These are phyloP conservation scores for Clinocottus analis DNA, from an alignment of 2,113 vertebrate species.

Conservation along the genomic window DNA sequence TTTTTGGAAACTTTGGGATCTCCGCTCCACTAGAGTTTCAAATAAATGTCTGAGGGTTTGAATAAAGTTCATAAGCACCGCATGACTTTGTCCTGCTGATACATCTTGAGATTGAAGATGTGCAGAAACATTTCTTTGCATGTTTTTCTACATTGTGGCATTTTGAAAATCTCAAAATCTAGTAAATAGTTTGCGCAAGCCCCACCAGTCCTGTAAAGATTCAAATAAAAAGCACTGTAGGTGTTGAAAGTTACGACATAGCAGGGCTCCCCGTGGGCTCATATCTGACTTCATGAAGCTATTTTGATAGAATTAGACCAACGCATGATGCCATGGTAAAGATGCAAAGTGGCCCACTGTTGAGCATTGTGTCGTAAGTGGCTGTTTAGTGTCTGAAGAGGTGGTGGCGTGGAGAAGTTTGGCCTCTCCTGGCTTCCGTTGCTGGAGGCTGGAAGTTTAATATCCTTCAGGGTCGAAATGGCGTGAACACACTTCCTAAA, in stretches of 20 bases:
- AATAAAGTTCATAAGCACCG: background rate
- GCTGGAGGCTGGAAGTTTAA: slow-evolving; percentile 46
- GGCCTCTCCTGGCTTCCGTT: slow-evolving; percentile 48
- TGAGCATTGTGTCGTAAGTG: slow-evolving; percentile 17
- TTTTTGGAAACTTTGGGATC: background rate
- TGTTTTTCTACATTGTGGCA: background rate
- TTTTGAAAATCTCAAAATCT: background rate
- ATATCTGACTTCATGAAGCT: slow-evolving; percentile 35
- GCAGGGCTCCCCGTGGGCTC: slow-evolving; percentile 36
- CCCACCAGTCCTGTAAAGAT: slow-evolving; percentile 45
- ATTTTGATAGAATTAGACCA: slow-evolving; percentile 49
- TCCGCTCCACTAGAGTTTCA: background rate
- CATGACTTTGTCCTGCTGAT: background rate
- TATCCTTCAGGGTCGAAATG: slow-evolving; percentile 49
- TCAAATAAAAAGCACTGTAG: slow-evolving; percentile 43
- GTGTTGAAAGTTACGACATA: slow-evolving; percentile 43
- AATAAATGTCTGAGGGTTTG: background rate
- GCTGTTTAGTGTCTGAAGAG: slow-evolving; percentile 17
- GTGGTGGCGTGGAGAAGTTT: slow-evolving; percentile 2
- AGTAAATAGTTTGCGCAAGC: slow-evolving; percentile 12
- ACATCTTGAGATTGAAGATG: background rate
- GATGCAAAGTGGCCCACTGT: slow-evolving; percentile 41
- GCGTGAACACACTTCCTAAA: slow-evolving; percentile 61
- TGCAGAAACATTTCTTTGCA: background rate
- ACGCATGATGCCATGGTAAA: slow-evolving; percentile 67